Conservation (phyloP, 1,140 invertebrate genomes). For the Palaemon carinicauda region DNA sequence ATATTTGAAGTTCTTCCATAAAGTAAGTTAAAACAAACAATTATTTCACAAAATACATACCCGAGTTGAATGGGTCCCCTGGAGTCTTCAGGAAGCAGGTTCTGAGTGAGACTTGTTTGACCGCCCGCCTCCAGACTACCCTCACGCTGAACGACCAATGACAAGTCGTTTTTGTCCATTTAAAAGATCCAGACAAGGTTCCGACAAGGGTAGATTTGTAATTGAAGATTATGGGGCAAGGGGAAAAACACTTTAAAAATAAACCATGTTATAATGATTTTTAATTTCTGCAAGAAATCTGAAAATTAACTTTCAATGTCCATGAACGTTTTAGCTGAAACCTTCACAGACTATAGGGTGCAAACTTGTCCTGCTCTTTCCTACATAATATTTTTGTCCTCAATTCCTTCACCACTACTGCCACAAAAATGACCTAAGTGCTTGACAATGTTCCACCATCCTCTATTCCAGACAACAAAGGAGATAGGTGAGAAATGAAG, state of each 20-base stretch:
- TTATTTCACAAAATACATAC: conserved; percentile 44
- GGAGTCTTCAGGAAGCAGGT: conserved; percentile 58
- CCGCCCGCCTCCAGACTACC: conserved; percentile 56
- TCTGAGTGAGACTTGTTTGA: conserved; percentile 59
- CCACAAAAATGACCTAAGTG: not conserved
- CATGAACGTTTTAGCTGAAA: conserved; percentile 27
- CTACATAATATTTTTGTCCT: not conserved
- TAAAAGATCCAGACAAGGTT: conserved; percentile 34
- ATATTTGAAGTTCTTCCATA: too few relatives aligned
- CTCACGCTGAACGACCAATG: conserved; percentile 49
- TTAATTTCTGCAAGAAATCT: not conserved
- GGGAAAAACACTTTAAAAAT: conserved; percentile 11
- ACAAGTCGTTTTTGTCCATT: not conserved
- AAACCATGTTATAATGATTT: not conserved
- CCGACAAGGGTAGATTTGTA: conserved; percentile 50
- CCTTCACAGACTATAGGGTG: not conserved
- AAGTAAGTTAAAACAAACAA: not conserved
- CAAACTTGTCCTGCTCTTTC: conserved; percentile 51
- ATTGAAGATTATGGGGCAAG: not conserved
- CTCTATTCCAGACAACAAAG: too few relatives aligned
- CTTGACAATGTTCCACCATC: too few relatives aligned
- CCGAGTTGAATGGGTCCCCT: conserved; percentile 59
- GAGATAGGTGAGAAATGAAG: too few relatives aligned
- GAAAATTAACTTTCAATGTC: not conserved
- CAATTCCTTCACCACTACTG: not conserved